Evolutionary conservation across 2,113 vertebrate species (phyloP).

Genomic region (Carettochelys insculpta): DNA sequence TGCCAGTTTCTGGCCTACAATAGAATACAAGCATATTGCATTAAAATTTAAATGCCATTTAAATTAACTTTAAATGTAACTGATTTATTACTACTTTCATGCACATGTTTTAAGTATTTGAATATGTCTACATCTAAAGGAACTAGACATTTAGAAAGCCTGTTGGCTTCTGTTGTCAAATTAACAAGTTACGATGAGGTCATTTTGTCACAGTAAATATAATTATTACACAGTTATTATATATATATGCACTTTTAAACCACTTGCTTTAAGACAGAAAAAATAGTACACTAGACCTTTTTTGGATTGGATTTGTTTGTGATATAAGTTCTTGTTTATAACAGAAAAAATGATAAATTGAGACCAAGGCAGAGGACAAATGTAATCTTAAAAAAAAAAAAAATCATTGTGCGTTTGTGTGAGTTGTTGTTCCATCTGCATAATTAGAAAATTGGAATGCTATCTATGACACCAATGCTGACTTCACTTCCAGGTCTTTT

Average conservation of each 20-base stretch:
- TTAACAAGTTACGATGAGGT: slow-evolving; percentile 44
- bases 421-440: slow-evolving; percentile 25
- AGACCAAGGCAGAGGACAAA: slow-evolving; percentile 14
- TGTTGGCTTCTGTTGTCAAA: not conserved
- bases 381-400: not conserved
- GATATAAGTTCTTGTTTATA: not conserved
- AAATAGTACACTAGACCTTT: not conserved
- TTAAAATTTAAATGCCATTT: not conserved
- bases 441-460: slow-evolving; percentile 55
- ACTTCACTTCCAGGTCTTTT: slow-evolving; percentile 60
- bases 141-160: slow-evolving; percentile 34
- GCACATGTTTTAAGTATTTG: slow-evolving; percentile 24
- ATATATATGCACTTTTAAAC: slow-evolving; percentile 5
- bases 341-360: accelerated
- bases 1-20: slow-evolving; percentile 14
- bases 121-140: slow-evolving; percentile 45
- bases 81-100: slow-evolving; percentile 26
- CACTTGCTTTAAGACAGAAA: not conserved
- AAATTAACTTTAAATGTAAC: not conserved
- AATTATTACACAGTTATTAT: slow-evolving; percentile 29
- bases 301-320: not conserved
- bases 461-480: slow-evolving; percentile 34
- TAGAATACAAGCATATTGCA: slow-evolving; percentile 19
- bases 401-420: not conserved
- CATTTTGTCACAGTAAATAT: slow-evolving; percentile 44